Conservation (phyloP, 2,888 invertebrate species). For the Cheilosia vulpina region DNA sequence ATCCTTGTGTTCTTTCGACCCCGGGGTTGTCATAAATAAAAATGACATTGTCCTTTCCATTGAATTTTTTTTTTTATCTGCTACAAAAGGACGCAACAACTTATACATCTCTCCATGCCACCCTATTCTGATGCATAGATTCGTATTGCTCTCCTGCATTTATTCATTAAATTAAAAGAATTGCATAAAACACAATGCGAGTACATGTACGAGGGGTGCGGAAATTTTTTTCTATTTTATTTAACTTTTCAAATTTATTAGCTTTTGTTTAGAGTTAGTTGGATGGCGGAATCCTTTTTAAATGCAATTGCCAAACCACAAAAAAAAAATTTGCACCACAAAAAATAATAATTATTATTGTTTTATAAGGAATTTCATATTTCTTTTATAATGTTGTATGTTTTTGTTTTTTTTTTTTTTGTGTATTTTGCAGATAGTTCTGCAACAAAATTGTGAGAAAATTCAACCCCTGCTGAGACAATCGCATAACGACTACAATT, state of each 20-base stretch:
- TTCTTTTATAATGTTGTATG: neutral
- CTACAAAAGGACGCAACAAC: constrained; percentile 49
- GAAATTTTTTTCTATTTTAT: constrained; percentile 1
- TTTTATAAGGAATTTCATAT: constrained; percentile 12
- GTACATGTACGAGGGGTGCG: neutral
- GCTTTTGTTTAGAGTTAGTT: constrained; percentile 14
- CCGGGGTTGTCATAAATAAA: constrained; percentile 42
- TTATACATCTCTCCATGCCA: neutral
- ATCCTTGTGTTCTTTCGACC: constrained; percentile 1
- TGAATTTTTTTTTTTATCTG: constrained; percentile 13
- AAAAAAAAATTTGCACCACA: neutral
- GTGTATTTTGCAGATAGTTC: constrained; percentile 84
- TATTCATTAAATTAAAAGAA: constrained; percentile 38
- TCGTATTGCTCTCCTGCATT: constrained; percentile 7
- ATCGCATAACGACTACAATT: constrained; percentile 87
- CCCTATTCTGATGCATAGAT: constrained; percentile 27
- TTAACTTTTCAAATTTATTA: constrained; percentile 27
- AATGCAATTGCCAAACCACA: neutral
- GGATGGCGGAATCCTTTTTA: neutral
- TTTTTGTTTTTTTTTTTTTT: constrained; percentile 11
- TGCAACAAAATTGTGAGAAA: constrained; percentile 88
- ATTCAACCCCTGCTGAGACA: constrained; percentile 85
- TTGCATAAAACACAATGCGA: constrained; percentile 11
- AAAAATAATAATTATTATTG: constrained; percentile 20
- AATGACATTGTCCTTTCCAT: constrained; percentile 42